Conservation (phyloP, 2,797 vertebrate species). For the Serranus cabrilla region DNA sequence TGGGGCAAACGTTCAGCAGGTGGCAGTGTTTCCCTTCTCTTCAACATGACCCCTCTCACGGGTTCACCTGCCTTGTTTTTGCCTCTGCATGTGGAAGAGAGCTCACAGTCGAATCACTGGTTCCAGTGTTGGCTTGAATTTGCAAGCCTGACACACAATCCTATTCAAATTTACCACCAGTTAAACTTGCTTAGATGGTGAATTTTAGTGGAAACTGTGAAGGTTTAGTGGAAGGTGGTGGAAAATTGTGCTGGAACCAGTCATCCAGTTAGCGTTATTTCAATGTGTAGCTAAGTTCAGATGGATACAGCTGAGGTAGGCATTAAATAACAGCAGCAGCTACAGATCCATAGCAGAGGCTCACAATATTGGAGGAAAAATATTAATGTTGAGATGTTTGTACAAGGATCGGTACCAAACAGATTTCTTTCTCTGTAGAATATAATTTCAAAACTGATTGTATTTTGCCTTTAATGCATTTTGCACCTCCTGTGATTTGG, state of each 20-base stretch:
- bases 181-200: not conserved
- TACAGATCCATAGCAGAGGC: not conserved
- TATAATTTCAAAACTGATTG: too few species aligned
- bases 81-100: slow-evolving; percentile 33
- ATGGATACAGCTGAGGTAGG: slow-evolving; percentile 2
- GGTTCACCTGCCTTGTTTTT: slow-evolving; percentile 24
- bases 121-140: slow-evolving; percentile 27
- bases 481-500: too few species aligned
- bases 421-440: too few species aligned
- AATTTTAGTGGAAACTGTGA: slow-evolving; percentile 12
- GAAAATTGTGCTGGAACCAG: slow-evolving; percentile 12
- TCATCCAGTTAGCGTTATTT: slow-evolving; percentile 9
- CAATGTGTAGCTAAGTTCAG: slow-evolving; percentile 17
- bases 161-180: slow-evolving; percentile 8
- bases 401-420: too few species aligned
- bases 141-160: not conserved
- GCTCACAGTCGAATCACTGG: slow-evolving; percentile 25
- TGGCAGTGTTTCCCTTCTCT: slow-evolving; percentile 73
- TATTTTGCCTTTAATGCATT: too few species aligned
- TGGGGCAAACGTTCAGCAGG: slow-evolving; percentile 61
- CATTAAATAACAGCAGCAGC: slow-evolving; percentile 1
- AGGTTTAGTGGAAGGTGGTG: not conserved
- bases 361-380: not conserved
- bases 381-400: too few species aligned
- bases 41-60: slow-evolving; percentile 23